These are phyloP conservation scores for Porites cylindrica DNA, from an alignment of 92 coral and sea anemone species.

Conservation along the genomic window DNA sequence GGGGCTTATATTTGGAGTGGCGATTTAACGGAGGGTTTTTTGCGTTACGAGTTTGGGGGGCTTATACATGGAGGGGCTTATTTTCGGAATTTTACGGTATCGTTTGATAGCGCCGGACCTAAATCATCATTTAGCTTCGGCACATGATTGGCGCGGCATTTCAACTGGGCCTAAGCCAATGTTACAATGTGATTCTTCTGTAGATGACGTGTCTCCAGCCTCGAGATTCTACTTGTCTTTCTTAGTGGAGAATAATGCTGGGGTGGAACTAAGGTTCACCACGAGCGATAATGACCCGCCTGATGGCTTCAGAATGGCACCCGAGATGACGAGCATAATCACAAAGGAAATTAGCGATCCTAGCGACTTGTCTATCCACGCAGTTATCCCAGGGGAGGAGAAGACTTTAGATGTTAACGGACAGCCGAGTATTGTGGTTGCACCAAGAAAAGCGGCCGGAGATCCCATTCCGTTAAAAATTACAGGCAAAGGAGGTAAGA, in stretches of 20 bases:
- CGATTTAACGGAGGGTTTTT: too few species aligned
- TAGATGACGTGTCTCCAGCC: constrained; percentile 83
- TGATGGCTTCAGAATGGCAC: constrained; percentile 77
- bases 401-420: constrained; percentile 78
- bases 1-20: too few species aligned
- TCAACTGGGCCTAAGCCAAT: too few species aligned
- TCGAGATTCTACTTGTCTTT: constrained; percentile 82
- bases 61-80: too few species aligned
- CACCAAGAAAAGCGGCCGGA: constrained; percentile 78
- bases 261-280: constrained; percentile 56
- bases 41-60: too few species aligned
- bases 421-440: constrained; percentile 56
- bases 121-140: too few species aligned
- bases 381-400: constrained; percentile 80
- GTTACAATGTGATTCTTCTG: neutral
- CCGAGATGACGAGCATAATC: constrained; percentile 68
- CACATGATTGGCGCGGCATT: too few species aligned
- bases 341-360: constrained; percentile 82
- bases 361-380: constrained; percentile 69
- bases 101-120: too few species aligned
- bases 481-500: constrained; percentile 36
- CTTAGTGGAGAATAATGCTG: constrained; percentile 75
- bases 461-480: constrained; percentile 71
- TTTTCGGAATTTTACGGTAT: too few species aligned
- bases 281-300: constrained; percentile 96